A percentile compares a stretch with the other conserved stretches of the same genome.
phyloP scores from a whole-genome alignment of 2,113 vertebrate genomes.

The Eidolon helvum region DNA sequence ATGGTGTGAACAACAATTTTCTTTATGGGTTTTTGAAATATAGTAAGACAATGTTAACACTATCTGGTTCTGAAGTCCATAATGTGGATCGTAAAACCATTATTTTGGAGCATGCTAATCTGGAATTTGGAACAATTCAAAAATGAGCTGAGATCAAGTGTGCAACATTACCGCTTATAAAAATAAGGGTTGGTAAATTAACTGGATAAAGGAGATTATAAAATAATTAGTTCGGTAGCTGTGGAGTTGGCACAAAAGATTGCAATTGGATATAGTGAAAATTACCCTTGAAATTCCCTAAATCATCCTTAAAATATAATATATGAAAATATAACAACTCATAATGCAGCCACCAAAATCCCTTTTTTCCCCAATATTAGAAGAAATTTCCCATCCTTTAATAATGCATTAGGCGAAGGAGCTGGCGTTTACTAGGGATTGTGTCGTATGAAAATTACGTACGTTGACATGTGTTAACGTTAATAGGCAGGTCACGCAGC shows the following conservation, averaged over 20 bases:
- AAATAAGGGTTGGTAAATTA: not conserved
- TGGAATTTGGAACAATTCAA: constrained; percentile 1
- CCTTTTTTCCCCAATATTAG: not conserved
- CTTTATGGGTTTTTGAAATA: not conserved
- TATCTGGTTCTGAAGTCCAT: not conserved
- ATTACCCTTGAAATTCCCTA: constrained; percentile 3
- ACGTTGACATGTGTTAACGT: too few species aligned
- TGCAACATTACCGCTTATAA: not conserved
- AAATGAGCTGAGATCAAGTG: not conserved
- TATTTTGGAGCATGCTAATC: not conserved
- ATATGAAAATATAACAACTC: not conserved
- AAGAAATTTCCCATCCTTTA: not conserved
- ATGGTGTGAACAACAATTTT: not conserved
- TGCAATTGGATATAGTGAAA: not conserved
- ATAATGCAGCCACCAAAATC: not conserved
- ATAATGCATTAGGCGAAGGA: not conserved
- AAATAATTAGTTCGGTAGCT: not conserved
- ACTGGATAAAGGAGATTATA: not conserved
- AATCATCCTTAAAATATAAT: constrained; percentile 36
- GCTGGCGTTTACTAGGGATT: rapidly evolving
- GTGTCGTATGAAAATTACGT: rapidly evolving
- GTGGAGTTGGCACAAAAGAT: not conserved
- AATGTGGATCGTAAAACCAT: not conserved
- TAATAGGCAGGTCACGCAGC: not conserved
- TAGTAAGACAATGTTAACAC: not conserved